Base-by-base conservation (phyloP, 2,888 invertebrate genomes). In the Laspeyria flexula region DNA sequence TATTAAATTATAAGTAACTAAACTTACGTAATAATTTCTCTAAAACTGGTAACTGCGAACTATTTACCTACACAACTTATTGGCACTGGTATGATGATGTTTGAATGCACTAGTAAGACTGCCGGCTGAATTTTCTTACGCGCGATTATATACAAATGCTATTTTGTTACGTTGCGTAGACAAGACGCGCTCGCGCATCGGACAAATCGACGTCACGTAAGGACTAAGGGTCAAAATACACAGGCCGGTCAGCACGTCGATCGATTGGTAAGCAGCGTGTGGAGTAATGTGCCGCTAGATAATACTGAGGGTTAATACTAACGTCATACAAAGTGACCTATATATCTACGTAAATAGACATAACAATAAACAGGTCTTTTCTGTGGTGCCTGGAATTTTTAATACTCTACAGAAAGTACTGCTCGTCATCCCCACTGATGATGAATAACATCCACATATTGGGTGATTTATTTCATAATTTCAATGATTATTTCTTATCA, bases 101-200 rank as follows among this genome's bases (percentile, higher is more conserved):
- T n/a, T n/a, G n/a, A n/a, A n/a, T n/a, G n/a, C n/a, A n/a, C n/a
- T n/a, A n/a, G n/a, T n/a, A n/a, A n/a, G 48, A 71, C 71, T 73
- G 71, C 38, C 60, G 35, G 41, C 39, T 43, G 50, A 67, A 61
- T 55, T 62, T 65, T 51, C 34, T 52, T 37, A 41, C 63, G 45
- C 43, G 56, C 60, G 43, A 55, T 63, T 71, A 73, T 68, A 72
- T 73, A 69, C 55, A 64, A 65, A 59, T 60, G 55, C 49, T 47
- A 60, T 57, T 60, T 58, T 48, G 47, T 60, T 61, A 43, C 45
- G 50, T 11, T 21, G 43, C 29, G 35, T 18, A 41, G 55, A 41
- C 38, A 45, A 37, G 59, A 50, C 51, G 35, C 53, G 50, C 42
- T 56, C 42, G 54, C 51, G 64, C 67, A 49, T 16, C 29, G 5